These are phyloP conservation scores for Drosophila neocordata DNA, from an alignment of 1,140 invertebrate genomes.

Conservation along the genomic window DNA sequence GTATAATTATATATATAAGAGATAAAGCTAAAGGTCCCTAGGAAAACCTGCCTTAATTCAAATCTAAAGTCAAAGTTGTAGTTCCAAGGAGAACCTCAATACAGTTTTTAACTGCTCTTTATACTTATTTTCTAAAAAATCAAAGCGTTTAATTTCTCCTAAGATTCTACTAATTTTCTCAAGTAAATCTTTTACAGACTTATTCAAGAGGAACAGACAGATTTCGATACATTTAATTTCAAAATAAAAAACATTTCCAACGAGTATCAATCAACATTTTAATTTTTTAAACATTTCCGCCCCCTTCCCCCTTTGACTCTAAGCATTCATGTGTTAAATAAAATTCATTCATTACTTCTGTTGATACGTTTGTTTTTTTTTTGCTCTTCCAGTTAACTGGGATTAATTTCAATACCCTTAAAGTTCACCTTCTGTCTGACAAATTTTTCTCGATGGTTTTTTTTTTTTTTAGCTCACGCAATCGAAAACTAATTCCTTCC, in stretches of 20 bases:
- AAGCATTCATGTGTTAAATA: slow-evolving; percentile 2
- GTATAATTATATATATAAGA: too few species aligned
- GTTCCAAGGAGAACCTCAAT: too few species aligned
- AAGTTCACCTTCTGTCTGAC: not conserved
- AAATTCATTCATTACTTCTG: not conserved
- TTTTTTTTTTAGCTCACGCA: slow-evolving; percentile 31
- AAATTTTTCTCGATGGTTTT: not conserved
- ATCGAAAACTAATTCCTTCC: slow-evolving; percentile 76
- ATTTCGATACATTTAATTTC: not conserved
- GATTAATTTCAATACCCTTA: slow-evolving; percentile 10
- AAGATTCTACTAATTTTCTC: not conserved
- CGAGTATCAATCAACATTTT: not conserved
- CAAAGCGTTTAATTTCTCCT: not conserved
- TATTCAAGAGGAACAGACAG: too few species aligned
- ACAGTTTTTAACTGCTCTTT: too few species aligned
- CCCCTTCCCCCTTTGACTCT: not conserved
- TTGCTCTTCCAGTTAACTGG: not conserved
- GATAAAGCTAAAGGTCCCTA: too few species aligned
- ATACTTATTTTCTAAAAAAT: too few species aligned
- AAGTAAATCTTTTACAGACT: too few species aligned
- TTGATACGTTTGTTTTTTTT: not conserved
- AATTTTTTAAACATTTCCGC: not conserved
- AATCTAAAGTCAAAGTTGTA: too few species aligned
- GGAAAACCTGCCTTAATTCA: not conserved
- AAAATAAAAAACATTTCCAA: too few species aligned